Conservation (phyloP, 2,113 vertebrate species). For the Etia nguti region DNA sequence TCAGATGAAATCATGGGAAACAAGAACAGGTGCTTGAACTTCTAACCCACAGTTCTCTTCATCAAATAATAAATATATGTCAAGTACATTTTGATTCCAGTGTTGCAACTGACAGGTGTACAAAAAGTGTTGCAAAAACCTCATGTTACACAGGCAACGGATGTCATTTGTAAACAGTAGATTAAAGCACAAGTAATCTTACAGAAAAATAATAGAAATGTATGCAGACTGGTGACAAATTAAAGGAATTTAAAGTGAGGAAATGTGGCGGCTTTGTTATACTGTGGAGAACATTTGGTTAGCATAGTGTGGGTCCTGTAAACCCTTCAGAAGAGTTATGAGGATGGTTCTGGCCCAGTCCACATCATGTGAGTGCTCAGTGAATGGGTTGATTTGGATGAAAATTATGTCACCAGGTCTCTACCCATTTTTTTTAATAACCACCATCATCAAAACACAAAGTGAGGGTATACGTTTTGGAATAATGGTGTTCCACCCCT, state of each 20-base stretch:
- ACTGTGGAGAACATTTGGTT: not conserved
- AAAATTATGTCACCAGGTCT: not conserved
- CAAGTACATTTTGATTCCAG: not conserved
- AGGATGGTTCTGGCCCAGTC: not conserved
- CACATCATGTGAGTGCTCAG: not conserved
- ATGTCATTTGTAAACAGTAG: slow-evolving; percentile 23
- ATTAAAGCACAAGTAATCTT: slow-evolving; percentile 21
- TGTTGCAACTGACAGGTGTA: not conserved
- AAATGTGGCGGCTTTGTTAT: not conserved
- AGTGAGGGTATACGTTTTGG: not conserved
- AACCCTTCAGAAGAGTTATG: not conserved
- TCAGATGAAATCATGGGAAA: not conserved
- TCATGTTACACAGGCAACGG: slow-evolving; percentile 18
- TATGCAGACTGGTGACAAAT: not conserved
- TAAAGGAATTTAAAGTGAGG: not conserved
- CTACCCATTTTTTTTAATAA: not conserved
- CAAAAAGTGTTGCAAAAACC: not conserved
- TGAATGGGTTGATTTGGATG: not conserved
- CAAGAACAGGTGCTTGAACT: not conserved
- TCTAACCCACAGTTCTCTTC: not conserved
- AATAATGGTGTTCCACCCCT: not conserved
- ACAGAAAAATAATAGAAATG: not conserved
- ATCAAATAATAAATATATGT: not conserved
- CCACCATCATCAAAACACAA: not conserved
- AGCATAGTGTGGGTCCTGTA: not conserved